Base-by-base conservation (phyloP, 2,797 vertebrate species). In the Danio albolineatus region DNA sequence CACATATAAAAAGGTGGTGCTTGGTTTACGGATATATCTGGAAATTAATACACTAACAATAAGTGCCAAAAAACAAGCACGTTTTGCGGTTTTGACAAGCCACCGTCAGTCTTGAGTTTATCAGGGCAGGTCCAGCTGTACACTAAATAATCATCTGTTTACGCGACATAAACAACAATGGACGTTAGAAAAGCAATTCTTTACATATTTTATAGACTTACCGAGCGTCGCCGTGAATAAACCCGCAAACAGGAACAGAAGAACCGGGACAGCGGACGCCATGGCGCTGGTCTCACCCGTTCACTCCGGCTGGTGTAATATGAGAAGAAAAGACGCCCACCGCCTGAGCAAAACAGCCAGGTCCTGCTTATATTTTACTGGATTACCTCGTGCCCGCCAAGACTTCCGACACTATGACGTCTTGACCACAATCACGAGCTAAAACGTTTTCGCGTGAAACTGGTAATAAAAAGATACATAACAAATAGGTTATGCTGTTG, bases 251-350 rank as follows among this genome's bases (percentile, higher is more conserved):
- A 82, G 73, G 12, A 73, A n/a, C 72, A 85, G 76, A 2, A 77
- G 16, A 21, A 51, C 10, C 41, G 21, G 8, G 79, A 62, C 38
- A 62, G 54, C n/a, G 54, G 67, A 70, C 54, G 84, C 79, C 84
- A 83, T 85, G 44, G n/a, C 39, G 38, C 43, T 6, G 48, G 73
- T 38, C 36, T 62, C 43, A 17, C 1, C 1, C n/a, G 14, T 4
- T 49, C 10, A 7, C 10, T 13, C 17, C 46, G 57, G 38, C 53
- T 17, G 67, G 4, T 17, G 67, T 54, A 79, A 79, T 43, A 10
- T 43, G 57, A 72, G 56, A 53, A 51, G 57, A 72, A 44, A 53
- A 51, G 66, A 51, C 44, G 66, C 44, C 51, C 60, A 7, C 54
- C 16, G 28, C 21, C 44, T 17, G 28, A 13, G 76, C 0, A 4